Base-by-base conservation (phyloP, 2,888 invertebrate genomes). In the Synanthedon andrenaeformis region DNA sequence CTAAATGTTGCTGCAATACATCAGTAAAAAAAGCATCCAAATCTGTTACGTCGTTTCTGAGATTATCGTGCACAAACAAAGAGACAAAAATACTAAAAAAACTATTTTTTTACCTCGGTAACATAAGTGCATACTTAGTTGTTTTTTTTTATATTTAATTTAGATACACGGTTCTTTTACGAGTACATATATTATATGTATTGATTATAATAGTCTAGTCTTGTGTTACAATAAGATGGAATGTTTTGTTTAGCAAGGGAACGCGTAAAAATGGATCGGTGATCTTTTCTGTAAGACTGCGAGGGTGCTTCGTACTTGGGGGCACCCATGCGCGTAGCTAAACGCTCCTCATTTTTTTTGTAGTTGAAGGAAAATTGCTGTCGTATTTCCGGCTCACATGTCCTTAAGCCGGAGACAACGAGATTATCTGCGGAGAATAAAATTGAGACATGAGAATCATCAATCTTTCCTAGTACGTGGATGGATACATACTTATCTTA, bases 331-430 rank as follows among this genome's bases (percentile, higher is more conserved):
- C 80, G 76, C 70, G 67, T 73, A 77, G 71, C 76, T 84, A 82
- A 85, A 77, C 76, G 81, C 67, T 74, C 71, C 79, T 77, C 82
- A 84, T 84, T 84, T 84, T 82, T 35, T 85, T 82, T 79, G 78
- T 83, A 83, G 82, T 82, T 79, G 79, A 72, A 79, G 79, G 81
- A 82, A 82, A 84, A 84, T 83, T 82, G 82, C 80, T 74, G 76
- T 81, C 82, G 82, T 82, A 82, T 84, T 83, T 84, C 79, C 80
- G 76, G 74, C 83, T 82, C 83, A 80, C 81, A 81, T 82, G 79
- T 79, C 82, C 82, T 81, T 83, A 82, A 82, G 79, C 78, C 75
- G 76, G 79, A 83, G 82, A 84, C 84, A 82, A 82, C 81, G 79
- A 82, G 85, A 84, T 85, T 84, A 84, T 82, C 82, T 77, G 76